Evolutionary conservation across 2,113 vertebrate species (phyloP).

Genomic region (Cyanoramphus novaezelandiae): DNA sequence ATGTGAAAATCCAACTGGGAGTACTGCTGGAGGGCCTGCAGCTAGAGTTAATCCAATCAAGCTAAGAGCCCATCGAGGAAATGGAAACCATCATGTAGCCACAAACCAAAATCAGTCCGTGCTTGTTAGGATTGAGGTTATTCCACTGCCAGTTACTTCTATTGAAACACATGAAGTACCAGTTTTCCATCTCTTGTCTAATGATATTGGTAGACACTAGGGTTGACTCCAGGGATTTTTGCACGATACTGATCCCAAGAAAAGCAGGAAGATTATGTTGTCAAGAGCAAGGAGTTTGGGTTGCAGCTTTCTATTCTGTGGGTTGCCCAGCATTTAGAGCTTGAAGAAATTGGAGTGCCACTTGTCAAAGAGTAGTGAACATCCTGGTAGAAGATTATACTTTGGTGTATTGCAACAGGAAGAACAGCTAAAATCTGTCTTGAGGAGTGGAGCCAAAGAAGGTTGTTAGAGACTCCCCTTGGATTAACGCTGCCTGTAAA

Average conservation of each 20-base stretch:
- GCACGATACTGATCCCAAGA: neutral
- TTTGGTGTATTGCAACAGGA: neutral
- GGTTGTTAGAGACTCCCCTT: neutral
- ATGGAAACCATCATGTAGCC: neutral
- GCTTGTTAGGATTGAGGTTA: neutral
- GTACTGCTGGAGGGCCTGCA: neutral
- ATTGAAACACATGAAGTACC: neutral
- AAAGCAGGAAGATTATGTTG: neutral
- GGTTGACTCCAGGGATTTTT: neutral
- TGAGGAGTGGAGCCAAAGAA: neutral
- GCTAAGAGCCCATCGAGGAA: neutral
- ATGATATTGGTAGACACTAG: rapidly evolving
- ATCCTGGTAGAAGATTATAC: neutral
- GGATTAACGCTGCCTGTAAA: neutral
- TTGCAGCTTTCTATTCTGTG: neutral
- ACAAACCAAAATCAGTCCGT: neutral
- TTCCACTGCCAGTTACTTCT: neutral
- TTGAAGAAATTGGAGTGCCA: neutral
- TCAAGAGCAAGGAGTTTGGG: neutral
- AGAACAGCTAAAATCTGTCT: neutral
- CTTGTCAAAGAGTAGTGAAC: neutral
- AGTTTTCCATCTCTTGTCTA: neutral
- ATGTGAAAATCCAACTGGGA: neutral
- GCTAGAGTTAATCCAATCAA: neutral
- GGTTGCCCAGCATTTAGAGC: too few relatives aligned